Base-by-base conservation (phyloP, 2,113 vertebrate species). In the Elachura formosa region DNA sequence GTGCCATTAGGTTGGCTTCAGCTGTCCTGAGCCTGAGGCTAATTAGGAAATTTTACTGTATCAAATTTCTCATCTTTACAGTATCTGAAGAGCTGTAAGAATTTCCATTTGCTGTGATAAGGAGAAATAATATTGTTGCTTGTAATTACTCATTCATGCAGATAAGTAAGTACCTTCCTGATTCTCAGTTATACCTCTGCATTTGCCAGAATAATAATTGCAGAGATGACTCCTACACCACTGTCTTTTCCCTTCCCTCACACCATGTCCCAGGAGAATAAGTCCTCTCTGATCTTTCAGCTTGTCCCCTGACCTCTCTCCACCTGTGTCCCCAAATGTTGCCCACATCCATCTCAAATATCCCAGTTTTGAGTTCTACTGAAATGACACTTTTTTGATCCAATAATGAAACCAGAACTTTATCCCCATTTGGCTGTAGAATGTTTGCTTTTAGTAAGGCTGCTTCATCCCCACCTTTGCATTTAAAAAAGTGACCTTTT, bases 401-500 rank as follows among this genome's bases (percentile, higher is more conserved):
- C 67, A 51, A 4, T 59, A 86, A 90, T 6, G 56, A 81, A 93
- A 71, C 9, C 15, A 66, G 84, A 52, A 9, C 16, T 72, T 79
- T 71, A 74, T 52, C 52, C 59, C 34, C 49, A 40, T 76, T 79
- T 87, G 41, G 22, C 51, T 72, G 38, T 10, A 46, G 77, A 77
- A 43, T 81, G 78, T 94, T 95, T 96, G 71, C 85, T 95, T 94
- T 96, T 17, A 86, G 38, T 55, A 78, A 93, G 31, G 34, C 67
- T 52, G 29, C 67, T 93, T 80, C 83, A 92, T 86, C 80, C 73
- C 55, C 64, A 83, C 63, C 75, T 95, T 83, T 77, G 34, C 79
- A 71, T 93, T 95, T 92, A 2, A 40, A 72, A 68, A 61, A 94
- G 91, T 90, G 77, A 96, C 94, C 87, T 93, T 93, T 90, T 89